A percentile compares a stretch with the other conserved stretches of the same genome.
Conservation (phyloP, 2,113 vertebrate species). For the Psephotus haematonotus region DNA sequence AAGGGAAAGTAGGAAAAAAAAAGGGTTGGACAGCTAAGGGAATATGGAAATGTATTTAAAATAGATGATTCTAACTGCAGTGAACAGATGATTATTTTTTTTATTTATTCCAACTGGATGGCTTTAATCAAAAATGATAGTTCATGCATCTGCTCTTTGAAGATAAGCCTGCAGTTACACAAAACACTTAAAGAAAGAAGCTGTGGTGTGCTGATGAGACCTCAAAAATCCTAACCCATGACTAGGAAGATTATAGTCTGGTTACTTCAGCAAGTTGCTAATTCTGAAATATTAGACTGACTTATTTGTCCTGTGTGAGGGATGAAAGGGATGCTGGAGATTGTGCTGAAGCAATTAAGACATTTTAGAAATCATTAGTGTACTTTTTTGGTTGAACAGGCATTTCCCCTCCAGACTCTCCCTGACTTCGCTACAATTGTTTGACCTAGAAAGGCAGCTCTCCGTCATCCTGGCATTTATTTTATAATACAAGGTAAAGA, state of each 20-base stretch:
- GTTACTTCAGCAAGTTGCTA: slow-evolving; percentile 64
- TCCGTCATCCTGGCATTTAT: slow-evolving; percentile 22
- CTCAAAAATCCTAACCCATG: slow-evolving; percentile 65
- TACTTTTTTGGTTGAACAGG: slow-evolving; percentile 36
- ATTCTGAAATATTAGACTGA: slow-evolving; percentile 64
- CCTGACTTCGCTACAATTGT: background rate
- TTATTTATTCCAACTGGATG: slow-evolving; percentile 46
- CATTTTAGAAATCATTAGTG: slow-evolving; percentile 42
- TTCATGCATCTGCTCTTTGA: slow-evolving; percentile 75
- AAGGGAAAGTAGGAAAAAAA: background rate
- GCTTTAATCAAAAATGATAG: slow-evolving; percentile 77
- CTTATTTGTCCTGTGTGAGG: slow-evolving; percentile 50
- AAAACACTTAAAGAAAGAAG: slow-evolving; percentile 57
- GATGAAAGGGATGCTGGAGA: slow-evolving; percentile 30
- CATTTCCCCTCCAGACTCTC: background rate
- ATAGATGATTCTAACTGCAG: slow-evolving; percentile 40
- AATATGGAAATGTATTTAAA: slow-evolving; percentile 67
- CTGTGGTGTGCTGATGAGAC: slow-evolving; percentile 43
- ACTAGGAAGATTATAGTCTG: slow-evolving; percentile 69
- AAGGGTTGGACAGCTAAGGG: slow-evolving; percentile 48
- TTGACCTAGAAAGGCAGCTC: slow-evolving; percentile 11
- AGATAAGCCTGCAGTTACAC: slow-evolving; percentile 73
- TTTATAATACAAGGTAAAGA: slow-evolving; percentile 22
- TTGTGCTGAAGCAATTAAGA: slow-evolving; percentile 47
- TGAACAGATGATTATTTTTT: slow-evolving; percentile 49